Evolutionary conservation across 1,140 invertebrate genomes (phyloP), one percentile per base, ranked within the genome.

Genomic region (Neocloeon triangulifer): DNA sequence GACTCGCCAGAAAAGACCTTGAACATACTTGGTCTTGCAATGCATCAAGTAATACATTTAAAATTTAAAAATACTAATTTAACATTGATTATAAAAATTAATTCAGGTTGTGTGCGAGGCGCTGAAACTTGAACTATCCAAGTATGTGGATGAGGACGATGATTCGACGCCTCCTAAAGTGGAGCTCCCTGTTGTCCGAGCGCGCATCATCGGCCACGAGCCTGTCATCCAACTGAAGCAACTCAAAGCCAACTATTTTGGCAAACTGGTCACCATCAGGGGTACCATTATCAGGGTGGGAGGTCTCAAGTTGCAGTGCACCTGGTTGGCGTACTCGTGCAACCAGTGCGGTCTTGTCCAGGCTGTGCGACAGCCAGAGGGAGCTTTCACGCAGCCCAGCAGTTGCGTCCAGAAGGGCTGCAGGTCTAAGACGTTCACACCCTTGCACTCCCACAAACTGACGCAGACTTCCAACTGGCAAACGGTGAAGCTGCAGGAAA

Each of bases 271-370:
- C 2, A 69, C 72, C 13, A 62, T 89, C 2, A 69, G 71, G 47
- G 88, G 88, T 0, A 85, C 78, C 36, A 77, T 94, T 0, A 78
- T 84, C 31, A 61, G 81, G 46, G 74, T 82, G 6, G 69, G 78
- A 12, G 70, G 70, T 48, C 59, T 74, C 4, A 75, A 72, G 38
- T 64, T 80, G 12, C 53, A 73, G 17, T 73, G 75, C 42, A 67
- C 66, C 10, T 69, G 69, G 46, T 62, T 91, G 52, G 69, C 73
- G n/a, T 91, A 89, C 56, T 54, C 50, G 18, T 78, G 74, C 43
- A 55, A 56, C n/a, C 59, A 53, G 22, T 95, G 88, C 56, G 50
- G 58, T 6, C 53, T 52, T 14, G 51, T 61, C 17, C 65, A 73
- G 47, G 55, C 62, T 39, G 47, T 75, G 4, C 49, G 56, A 30